Evolutionary conservation across 2,797 vertebrate genomes (phyloP), one percentile per base, ranked within the genome.

Genomic region (Tympanoctomys barrerae): DNA sequence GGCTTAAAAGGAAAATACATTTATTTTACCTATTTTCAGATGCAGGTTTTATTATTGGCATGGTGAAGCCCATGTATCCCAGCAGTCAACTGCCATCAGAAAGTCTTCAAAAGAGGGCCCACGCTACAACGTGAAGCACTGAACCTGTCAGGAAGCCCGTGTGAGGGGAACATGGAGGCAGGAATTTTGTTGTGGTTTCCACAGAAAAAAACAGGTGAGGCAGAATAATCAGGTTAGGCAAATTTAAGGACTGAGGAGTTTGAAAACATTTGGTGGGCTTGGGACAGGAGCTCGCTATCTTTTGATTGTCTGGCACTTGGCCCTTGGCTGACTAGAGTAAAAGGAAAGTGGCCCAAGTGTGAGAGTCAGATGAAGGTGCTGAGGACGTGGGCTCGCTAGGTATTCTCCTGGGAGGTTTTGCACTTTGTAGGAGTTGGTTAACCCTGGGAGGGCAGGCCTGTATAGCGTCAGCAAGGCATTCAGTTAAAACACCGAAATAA

Each of bases 401-500:
- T 7, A 31, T 12, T 5, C 39, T 86, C 18, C 13, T n/a, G 26
- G 33, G 64, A 82, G 28, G 22, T n/a, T 42, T 78, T 82, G 39
- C 24, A 77, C 11, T 62, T 54, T 66, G 49, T 73, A 39, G 61
- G 73, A 73, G 66, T 84, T 33, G 87, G 36, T 31, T 77, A 91
- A 68, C 21, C 18, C 21, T 13, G 10, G 19, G 6, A 64, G 24
- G 36, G 49, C 33, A 26, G 71, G 54, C 79, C 52, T 68, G 68
- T 71, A 14, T 21, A 59, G 57, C 36, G 83, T 54, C 75, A 75
- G 12, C n/a, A 64, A 94, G 52, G 21, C 21, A 4, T 33, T 66
- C 62, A 62, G 26, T 26, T 54, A 96, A 94, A 62, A n/a, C 57
- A 82, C 46, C 62, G 80, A 88, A 92, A 70, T 82, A 92, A 89